Percentiles rank a stretch among this genome's conserved stretches.
Evolutionary conservation across 2,888 invertebrate species (phyloP).

Genomic region (Harpagoxenus sublaevis): DNA sequence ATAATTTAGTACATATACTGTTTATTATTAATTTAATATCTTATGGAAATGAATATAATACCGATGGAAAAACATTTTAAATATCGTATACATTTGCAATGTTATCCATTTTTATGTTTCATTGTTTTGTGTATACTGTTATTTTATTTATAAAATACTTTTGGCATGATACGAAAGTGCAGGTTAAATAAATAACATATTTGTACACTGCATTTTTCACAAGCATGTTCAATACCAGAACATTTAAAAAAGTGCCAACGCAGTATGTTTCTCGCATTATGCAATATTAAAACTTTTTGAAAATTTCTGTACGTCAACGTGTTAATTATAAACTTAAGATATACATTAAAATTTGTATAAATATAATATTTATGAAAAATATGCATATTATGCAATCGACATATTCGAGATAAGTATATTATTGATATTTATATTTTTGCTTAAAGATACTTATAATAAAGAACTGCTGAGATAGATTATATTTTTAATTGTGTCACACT

Average conservation of each 20-base stretch:
- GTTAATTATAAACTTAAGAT: background rate
- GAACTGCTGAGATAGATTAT: background rate
- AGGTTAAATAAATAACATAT: background rate
- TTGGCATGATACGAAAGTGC: background rate
- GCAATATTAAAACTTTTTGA: background rate
- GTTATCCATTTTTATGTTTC: background rate
- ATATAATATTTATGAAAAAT: background rate
- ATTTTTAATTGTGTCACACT: slow-evolving; percentile 19
- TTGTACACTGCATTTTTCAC: background rate
- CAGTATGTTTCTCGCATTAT: background rate
- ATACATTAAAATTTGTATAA: background rate
- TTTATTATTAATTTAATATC: background rate
- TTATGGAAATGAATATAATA: background rate
- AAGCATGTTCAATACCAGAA: background rate
- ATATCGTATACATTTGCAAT: background rate
- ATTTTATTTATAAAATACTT: background rate
- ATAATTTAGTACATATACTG: background rate
- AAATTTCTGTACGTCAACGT: background rate
- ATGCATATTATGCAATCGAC: background rate
- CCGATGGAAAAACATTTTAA: background rate
- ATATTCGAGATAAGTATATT: background rate
- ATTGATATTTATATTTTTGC: slow-evolving; percentile 8
- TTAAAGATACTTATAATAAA: slow-evolving; percentile 9
- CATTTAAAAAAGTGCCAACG: background rate
- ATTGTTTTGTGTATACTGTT: background rate